Conservation (phyloP, 2,797 vertebrate species). For the Myotis vivesi region DNA sequence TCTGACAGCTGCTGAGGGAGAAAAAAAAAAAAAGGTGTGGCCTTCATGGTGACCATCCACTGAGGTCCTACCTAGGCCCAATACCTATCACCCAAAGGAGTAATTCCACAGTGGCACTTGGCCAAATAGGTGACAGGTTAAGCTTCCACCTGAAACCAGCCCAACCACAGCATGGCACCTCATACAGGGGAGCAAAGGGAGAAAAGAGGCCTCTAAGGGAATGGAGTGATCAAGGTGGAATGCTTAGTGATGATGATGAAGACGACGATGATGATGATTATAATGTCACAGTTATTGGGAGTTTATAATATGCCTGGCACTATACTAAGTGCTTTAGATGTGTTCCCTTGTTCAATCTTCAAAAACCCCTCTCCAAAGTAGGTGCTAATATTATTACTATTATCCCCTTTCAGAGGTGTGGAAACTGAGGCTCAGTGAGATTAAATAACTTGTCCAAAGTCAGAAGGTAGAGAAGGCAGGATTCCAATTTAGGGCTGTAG, state of each 20-base stretch:
- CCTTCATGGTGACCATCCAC: background rate
- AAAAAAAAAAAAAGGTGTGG: constrained; percentile 2
- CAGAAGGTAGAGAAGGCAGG: background rate
- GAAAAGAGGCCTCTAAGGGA: background rate
- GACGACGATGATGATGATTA: background rate
- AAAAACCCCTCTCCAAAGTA: background rate
- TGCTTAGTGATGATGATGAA: background rate
- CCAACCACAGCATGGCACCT: background rate
- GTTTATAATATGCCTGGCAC: background rate
- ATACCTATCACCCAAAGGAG: constrained; percentile 32
- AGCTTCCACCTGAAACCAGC: constrained; percentile 35
- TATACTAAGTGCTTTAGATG: background rate
- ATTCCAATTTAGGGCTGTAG: background rate
- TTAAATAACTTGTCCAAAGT: constrained; percentile 15
- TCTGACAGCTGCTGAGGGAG: background rate
- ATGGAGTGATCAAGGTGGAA: background rate
- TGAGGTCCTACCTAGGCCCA: background rate
- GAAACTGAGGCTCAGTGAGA: constrained; percentile 34
- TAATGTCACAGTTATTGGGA: background rate
- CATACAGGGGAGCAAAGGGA: background rate
- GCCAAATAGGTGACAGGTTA: constrained; percentile 71
- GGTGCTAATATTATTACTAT: background rate
- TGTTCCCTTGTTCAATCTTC: background rate
- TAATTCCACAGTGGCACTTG: constrained; percentile 36
- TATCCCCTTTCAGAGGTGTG: background rate